phyloP scores from a whole-genome alignment of 2,888 invertebrate genomes.

The Emmelina monodactyla region DNA sequence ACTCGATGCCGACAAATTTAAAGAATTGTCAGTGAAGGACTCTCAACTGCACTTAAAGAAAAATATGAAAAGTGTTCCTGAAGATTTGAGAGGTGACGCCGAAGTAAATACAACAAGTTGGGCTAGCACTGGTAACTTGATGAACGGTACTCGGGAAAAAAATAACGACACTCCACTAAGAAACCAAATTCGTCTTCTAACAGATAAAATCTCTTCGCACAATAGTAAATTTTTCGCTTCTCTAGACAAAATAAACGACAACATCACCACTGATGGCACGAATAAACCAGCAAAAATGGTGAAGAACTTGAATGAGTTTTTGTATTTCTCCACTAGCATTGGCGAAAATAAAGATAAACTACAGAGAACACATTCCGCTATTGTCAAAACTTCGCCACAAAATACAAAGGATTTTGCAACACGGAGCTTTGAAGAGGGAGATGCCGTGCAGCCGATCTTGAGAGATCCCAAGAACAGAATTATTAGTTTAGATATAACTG shows the following conservation, averaged over 20 bases:
- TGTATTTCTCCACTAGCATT: constrained; percentile 73
- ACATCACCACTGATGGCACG: constrained; percentile 34
- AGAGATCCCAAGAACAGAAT: constrained; percentile 33
- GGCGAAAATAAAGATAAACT: constrained; percentile 28
- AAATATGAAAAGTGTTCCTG: constrained; percentile 48
- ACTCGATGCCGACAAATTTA: constrained; percentile 20
- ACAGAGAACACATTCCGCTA: constrained; percentile 40
- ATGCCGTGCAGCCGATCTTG: constrained; percentile 22
- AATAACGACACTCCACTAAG: constrained; percentile 41
- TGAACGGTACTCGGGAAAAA: constrained; percentile 37
- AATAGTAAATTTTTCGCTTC: constrained; percentile 65
- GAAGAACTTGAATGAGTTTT: constrained; percentile 85
- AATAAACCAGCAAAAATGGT: constrained; percentile 63
- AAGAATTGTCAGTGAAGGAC: constrained; percentile 22
- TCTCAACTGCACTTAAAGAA: constrained; percentile 25
- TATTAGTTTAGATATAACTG: constrained; percentile 42
- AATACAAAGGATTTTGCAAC: constrained; percentile 43
- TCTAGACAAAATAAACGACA: constrained; percentile 62
- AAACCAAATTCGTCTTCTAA: constrained; percentile 45
- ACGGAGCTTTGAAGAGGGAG: constrained; percentile 39
- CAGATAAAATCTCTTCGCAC: constrained; percentile 51
- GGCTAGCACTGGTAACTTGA: constrained; percentile 41
- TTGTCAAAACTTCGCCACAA: constrained; percentile 32
- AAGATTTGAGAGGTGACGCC: constrained; percentile 31
- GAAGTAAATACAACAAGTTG: constrained; percentile 23